phyloP scores from a whole-genome alignment of 2,888 invertebrate genomes.

The Amiota minor region DNA sequence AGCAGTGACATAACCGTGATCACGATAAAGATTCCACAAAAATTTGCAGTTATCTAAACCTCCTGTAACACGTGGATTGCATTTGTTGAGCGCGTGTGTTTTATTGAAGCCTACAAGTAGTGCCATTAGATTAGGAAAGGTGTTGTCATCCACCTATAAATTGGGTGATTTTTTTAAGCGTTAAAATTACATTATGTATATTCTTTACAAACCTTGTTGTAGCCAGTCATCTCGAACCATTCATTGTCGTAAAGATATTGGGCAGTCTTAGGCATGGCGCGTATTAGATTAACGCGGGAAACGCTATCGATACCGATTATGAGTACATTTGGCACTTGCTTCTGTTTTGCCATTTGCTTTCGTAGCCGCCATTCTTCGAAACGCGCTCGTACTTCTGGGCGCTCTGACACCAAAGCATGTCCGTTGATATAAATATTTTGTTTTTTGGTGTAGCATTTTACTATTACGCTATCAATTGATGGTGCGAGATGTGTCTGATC shows the following conservation, averaged over 20 bases:
- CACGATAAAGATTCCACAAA: conserved; percentile 84
- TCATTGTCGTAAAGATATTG: conserved; percentile 79
- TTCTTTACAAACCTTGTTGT: conserved; percentile 76
- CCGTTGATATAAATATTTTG: conserved; percentile 72
- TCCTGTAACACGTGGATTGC: conserved; percentile 75
- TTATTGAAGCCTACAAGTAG: conserved; percentile 81
- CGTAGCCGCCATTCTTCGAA: conserved; percentile 58
- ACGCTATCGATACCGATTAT: conserved; percentile 90
- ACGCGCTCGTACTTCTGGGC: conserved; percentile 75
- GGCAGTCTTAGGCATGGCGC: conserved; percentile 84
- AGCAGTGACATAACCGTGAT: conserved; percentile 83
- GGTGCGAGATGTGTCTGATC: conserved; percentile 66
- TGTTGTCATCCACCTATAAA: conserved; percentile 86
- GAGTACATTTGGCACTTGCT: conserved; percentile 77
- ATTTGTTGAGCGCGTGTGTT: conserved; percentile 74
- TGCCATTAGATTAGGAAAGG: conserved; percentile 92
- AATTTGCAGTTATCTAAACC: conserved; percentile 82
- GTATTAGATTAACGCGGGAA: conserved; percentile 83
- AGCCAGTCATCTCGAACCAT: conserved; percentile 84
- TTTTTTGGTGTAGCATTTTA: conserved; percentile 74
- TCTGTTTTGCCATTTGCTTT: neutral
- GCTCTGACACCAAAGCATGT: conserved; percentile 76
- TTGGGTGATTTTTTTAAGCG: neutral
- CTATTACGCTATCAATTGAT: conserved; percentile 74
- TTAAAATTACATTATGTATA: neutral